Percentiles rank a stretch among this genome's conserved stretches.
Evolutionary conservation across 1,140 invertebrate genomes (phyloP).

Genomic region (Potamilus streckersoni): DNA sequence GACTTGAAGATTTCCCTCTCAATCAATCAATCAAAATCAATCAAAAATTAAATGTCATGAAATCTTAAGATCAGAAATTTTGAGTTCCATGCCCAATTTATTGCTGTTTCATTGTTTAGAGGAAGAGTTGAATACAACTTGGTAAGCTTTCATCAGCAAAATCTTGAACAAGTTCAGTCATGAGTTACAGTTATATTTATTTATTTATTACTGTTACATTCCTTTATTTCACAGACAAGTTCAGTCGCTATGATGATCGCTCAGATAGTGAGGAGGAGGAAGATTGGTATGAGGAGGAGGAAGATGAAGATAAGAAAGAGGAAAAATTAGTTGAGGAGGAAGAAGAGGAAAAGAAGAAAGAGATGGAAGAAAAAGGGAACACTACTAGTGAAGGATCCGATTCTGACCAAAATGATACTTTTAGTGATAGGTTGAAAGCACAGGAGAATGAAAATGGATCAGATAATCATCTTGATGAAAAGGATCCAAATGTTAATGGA

Average conservation of each 20-base stretch:
- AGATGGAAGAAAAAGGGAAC: background rate
- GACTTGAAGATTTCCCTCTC: too few relatives aligned
- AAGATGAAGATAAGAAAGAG: background rate
- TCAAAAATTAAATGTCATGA: too few relatives aligned
- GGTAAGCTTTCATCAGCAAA: too few relatives aligned
- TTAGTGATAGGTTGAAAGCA: background rate
- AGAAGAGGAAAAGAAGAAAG: background rate
- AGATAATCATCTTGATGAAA: background rate
- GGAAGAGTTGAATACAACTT: too few relatives aligned
- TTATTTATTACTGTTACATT: too few relatives aligned
- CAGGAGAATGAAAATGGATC: background rate
- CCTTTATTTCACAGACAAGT: conserved; percentile 15
- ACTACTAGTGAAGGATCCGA: background rate
- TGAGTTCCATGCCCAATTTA: too few relatives aligned
- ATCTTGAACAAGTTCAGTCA: too few relatives aligned
- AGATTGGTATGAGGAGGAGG: background rate
- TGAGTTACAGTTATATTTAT: too few relatives aligned
- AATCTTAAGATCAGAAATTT: too few relatives aligned
- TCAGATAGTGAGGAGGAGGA: conserved; percentile 31
- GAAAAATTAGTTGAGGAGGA: background rate
- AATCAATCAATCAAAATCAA: too few relatives aligned
- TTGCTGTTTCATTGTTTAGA: too few relatives aligned
- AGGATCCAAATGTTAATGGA: background rate
- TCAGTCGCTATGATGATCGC: conserved; percentile 26
- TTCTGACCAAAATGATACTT: background rate